Base-by-base conservation (phyloP, 1,140 invertebrate species). In the Aphaenogaster floridana region DNA sequence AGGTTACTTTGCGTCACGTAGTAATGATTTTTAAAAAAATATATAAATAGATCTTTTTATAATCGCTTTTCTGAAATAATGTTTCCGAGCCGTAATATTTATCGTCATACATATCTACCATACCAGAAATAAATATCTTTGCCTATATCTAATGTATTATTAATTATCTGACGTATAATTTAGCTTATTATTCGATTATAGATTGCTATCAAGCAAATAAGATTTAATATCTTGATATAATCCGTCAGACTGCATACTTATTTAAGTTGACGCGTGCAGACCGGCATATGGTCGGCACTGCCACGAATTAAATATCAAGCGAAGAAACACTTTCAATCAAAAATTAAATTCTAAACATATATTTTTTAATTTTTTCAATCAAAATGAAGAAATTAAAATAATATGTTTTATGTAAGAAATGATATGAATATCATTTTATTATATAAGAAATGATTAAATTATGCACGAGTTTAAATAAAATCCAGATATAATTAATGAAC, bases 111-210 rank as follows among this genome's bases (percentile, higher is more conserved):
- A 28, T 45, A 28, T 45, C 39, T 77, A 2, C 45, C 2, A 17
- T 45, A 21, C 3, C 1, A 28, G n/a, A 77, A 61, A 61, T 61
- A 45, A 39, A 61, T 77, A 45, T 17, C 13, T 45, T 61, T 77
- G 11, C n/a, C 15, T 42, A 42, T 8, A 45, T 61, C 1, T 34
- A 61, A 61, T 13, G 15, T 61, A 34, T 76, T 66, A 66, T 68
- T 68, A 68, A 45, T 68, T 39, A 77, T 45, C 39, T 61, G 45
- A 77, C 21, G 8, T 77, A 42, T 77, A 77, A 61, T 77, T 61
- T 4, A 42, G 3, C 7, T 76, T 28, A 15, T 74, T 57, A 39
- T 17, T 11, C 9, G 7, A 74, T 77, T 59, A 42, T 42, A 28
- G 54, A 77, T 77, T 15, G 13, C 4, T 45, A 59, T 77, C 54